Conservation (phyloP, 2,797 vertebrate genomes). For the Gastrophryne carolinensis region DNA sequence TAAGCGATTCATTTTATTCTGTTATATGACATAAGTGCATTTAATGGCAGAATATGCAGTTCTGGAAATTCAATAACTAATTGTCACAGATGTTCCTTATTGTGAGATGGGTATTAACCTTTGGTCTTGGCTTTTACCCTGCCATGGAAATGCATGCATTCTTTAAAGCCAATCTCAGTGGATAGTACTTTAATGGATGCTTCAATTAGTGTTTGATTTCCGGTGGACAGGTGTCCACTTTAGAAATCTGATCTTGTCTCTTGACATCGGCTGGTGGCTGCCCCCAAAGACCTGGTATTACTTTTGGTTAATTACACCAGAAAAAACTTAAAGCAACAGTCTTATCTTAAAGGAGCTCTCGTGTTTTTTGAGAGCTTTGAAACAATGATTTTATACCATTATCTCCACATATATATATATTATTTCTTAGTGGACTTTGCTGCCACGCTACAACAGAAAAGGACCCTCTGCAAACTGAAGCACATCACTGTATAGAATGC, state of each 20-base stretch:
- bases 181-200: constrained; percentile 16
- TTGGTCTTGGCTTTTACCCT: constrained; percentile 24
- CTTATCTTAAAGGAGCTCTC: too few species aligned
- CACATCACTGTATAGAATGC: too few species aligned
- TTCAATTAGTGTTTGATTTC: constrained; percentile 15
- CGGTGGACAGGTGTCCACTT: constrained; percentile 22
- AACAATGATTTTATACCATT: too few species aligned
- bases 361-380: too few species aligned
- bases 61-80: background rate
- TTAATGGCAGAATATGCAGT: background rate
- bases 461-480: too few species aligned
- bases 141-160: background rate
- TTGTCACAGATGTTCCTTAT: background rate
- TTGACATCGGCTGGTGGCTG: constrained; percentile 3
- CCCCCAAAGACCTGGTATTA: background rate
- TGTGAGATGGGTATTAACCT: constrained; percentile 31
- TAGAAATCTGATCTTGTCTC: background rate
- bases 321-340: background rate
- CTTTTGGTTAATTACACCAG: background rate
- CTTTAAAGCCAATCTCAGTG: background rate
- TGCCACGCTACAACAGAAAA: too few species aligned
- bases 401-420: too few species aligned
- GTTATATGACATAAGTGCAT: background rate
- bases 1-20: background rate
- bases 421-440: too few species aligned